A percentile compares a stretch with the other conserved stretches of the same genome.
Conservation (phyloP, 2,113 vertebrate genomes). For the Thryonomys swinderianus region DNA sequence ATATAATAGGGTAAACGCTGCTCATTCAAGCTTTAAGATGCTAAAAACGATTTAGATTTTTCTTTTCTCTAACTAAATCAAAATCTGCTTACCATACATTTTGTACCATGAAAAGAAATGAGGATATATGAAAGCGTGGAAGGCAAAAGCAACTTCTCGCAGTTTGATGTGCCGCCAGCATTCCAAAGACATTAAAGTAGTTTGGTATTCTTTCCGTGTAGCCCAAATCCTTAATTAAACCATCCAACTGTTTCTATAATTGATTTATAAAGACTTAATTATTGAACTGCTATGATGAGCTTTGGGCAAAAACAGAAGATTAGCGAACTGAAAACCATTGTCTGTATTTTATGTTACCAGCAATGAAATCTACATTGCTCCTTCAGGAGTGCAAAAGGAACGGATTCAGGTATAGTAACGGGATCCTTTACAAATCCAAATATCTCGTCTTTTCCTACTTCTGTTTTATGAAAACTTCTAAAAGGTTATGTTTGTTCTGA, state of each 20-base stretch:
- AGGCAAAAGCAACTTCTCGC: not conserved
- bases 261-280: not conserved
- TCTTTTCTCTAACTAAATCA: slow-evolving; percentile 20
- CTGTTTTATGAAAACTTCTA: slow-evolving; percentile 27
- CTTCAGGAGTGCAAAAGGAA: slow-evolving; percentile 98
- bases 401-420: slow-evolving; percentile 92
- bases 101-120: slow-evolving; percentile 42
- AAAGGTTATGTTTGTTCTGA: slow-evolving; percentile 52
- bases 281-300: not conserved
- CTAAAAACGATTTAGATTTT: slow-evolving; percentile 42
- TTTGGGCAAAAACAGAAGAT: slow-evolving; percentile 45
- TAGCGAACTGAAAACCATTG: slow-evolving; percentile 52
- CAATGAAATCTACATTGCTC: slow-evolving; percentile 95
- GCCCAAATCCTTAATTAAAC: not conserved
- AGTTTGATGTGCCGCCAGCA: not conserved
- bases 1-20: not conserved
- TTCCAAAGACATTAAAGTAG: not conserved
- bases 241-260: not conserved
- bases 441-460: not conserved
- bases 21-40: not conserved
- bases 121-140: not conserved
- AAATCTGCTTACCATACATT: slow-evolving; percentile 12
- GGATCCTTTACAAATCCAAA: not conserved
- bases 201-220: not conserved
- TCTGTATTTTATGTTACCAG: slow-evolving; percentile 84